Conservation (phyloP, 1,140 invertebrate genomes). For the Musca domestica region DNA sequence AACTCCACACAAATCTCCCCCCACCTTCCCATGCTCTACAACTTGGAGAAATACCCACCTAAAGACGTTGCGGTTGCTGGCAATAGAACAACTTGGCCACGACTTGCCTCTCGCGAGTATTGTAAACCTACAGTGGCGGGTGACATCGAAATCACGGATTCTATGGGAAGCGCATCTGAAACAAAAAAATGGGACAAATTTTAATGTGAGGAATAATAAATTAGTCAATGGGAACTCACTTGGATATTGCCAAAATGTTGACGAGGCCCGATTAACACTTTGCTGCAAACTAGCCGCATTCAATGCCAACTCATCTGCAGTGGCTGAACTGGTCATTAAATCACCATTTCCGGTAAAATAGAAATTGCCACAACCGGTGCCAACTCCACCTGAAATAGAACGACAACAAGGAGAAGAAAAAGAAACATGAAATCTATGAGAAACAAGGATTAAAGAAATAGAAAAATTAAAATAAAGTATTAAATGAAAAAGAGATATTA, state of each 20-base stretch:
- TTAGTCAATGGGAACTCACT: conserved; percentile 56
- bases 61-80: conserved; percentile 60
- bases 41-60: conserved; percentile 36
- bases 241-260: conserved; percentile 72
- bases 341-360: conserved; percentile 51
- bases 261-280: conserved; percentile 52
- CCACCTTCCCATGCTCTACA: neutral
- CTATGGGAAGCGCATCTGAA: conserved; percentile 63
- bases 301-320: conserved; percentile 46
- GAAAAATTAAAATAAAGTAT: neutral
- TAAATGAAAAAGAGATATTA: neutral
- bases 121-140: conserved; percentile 72
- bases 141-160: conserved; percentile 67
- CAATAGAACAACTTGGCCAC: conserved; percentile 75
- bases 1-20: neutral
- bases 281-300: conserved; percentile 21
- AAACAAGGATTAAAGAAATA: neutral
- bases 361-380: conserved; percentile 49
- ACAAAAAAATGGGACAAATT: neutral
- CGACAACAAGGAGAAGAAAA: neutral
- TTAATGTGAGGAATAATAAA: neutral
- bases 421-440: neutral
- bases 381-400: conserved; percentile 36
- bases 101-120: conserved; percentile 76
- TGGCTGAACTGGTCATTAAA: conserved; percentile 47